These are phyloP conservation scores for Drosophila subquinaria DNA, from an alignment of 2,888 invertebrate genomes.

Conservation along the genomic window DNA sequence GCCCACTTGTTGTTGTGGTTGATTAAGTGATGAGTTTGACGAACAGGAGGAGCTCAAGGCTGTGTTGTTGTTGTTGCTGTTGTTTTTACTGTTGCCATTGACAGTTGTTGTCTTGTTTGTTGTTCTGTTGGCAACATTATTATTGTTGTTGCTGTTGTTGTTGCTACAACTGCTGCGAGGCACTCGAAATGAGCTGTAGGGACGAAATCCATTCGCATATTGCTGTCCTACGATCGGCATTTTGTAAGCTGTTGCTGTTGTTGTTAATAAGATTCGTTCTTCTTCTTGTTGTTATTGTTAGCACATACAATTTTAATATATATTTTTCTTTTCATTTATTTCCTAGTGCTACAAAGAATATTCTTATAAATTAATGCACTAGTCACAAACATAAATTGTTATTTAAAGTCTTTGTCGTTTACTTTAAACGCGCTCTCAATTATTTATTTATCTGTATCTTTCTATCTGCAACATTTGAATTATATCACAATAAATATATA, in stretches of 20 bases:
- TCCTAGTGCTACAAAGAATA: neutral
- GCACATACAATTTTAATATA: too few relatives aligned
- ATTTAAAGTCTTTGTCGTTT: slow-evolving; percentile 51
- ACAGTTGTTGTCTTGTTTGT: slow-evolving; percentile 27
- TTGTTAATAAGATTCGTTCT: slow-evolving; percentile 35
- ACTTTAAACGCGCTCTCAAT: slow-evolving; percentile 70
- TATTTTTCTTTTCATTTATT: neutral
- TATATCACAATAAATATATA: slow-evolving; percentile 29
- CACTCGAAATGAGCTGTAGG: slow-evolving; percentile 85
- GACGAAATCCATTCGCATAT: slow-evolving; percentile 81
- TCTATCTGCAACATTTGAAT: slow-evolving; percentile 53
- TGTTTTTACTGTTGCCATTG: slow-evolving; percentile 33
- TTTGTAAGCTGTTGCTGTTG: slow-evolving; percentile 65
- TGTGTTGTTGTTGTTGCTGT: slow-evolving; percentile 53
- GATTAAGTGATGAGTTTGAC: slow-evolving; percentile 67
- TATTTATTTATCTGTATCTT: slow-evolving; percentile 41
- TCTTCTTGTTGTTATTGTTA: slow-evolving; percentile 39
- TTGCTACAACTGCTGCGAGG: slow-evolving; percentile 75
- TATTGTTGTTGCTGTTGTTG: slow-evolving; percentile 45
- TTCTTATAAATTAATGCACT: neutral
- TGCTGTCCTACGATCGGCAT: slow-evolving; percentile 85
- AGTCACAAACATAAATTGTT: neutral
- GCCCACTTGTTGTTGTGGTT: slow-evolving; percentile 26
- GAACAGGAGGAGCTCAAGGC: slow-evolving; percentile 63
- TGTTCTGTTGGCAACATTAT: slow-evolving; percentile 46